Evolutionary conservation across 2,113 vertebrate species (phyloP).

Genomic region (Pardalotus punctatus): DNA sequence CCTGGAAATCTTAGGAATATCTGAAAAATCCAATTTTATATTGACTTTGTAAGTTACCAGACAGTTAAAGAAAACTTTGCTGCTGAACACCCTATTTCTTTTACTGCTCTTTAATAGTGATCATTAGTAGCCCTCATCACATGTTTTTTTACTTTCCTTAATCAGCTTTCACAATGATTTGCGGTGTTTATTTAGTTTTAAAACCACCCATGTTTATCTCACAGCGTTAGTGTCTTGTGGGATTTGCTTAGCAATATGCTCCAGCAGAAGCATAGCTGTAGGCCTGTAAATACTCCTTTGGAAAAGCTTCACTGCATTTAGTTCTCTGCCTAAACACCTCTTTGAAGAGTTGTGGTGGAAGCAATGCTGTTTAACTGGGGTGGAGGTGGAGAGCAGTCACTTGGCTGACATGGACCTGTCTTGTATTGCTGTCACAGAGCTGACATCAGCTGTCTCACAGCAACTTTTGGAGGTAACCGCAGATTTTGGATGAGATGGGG

Average conservation of each 20-base stretch:
- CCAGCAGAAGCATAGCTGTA: background rate
- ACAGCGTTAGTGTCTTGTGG: background rate
- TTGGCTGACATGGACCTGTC: background rate
- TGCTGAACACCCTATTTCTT: background rate
- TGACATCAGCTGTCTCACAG: background rate
- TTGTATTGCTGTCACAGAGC: background rate
- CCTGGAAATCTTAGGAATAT: background rate
- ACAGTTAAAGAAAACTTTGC: background rate
- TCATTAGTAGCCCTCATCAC: background rate
- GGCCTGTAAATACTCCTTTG: background rate
- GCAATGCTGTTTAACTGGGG: background rate
- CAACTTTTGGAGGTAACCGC: background rate
- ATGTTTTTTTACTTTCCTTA: background rate
- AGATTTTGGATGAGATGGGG: background rate
- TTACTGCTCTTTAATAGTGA: background rate
- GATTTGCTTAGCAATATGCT: background rate
- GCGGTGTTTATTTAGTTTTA: slow-evolving; percentile 14
- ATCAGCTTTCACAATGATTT: slow-evolving; percentile 37
- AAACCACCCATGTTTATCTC: slow-evolving; percentile 5
- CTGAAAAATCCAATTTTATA: background rate
- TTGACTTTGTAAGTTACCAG: background rate
- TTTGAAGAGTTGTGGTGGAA: background rate
- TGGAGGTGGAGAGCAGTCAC: background rate
- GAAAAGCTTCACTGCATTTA: background rate
- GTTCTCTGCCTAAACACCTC: background rate